phyloP scores from a whole-genome alignment of 2,113 vertebrate species.

The Scalopus aquaticus region DNA sequence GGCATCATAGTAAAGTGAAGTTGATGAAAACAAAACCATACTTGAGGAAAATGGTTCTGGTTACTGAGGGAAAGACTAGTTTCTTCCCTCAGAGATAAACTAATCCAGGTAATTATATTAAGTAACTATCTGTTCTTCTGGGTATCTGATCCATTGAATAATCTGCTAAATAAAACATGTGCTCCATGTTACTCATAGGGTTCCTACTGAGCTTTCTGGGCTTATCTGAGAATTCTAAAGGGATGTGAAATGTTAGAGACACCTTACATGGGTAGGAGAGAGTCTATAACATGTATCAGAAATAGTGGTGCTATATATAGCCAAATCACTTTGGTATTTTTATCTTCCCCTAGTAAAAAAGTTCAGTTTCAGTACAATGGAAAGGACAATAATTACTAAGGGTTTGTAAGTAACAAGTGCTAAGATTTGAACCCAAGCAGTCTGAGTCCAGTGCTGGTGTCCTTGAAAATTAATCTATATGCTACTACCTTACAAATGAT shows the following conservation, averaged over 20 bases:
- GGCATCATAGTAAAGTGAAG: not conserved
- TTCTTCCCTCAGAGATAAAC: not conserved
- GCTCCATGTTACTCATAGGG: not conserved
- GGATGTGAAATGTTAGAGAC: not conserved
- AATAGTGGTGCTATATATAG: not conserved
- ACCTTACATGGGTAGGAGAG: not conserved
- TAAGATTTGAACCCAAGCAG: not conserved
- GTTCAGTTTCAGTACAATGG: not conserved
- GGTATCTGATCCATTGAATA: not conserved
- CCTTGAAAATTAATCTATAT: not conserved
- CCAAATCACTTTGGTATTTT: not conserved
- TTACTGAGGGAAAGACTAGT: not conserved
- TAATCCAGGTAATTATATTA: not conserved
- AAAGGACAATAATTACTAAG: not conserved
- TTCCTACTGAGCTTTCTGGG: not conserved
- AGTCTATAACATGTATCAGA: not conserved
- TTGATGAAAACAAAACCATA: not conserved
- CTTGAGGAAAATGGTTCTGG: constrained; percentile 7
- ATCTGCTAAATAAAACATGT: not conserved
- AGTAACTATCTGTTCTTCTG: not conserved
- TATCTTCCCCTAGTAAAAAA: not conserved
- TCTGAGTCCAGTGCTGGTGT: not conserved
- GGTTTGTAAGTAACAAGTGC: not conserved
- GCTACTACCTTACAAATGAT: not conserved
- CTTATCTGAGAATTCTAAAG: not conserved